Evolutionary conservation across 1,140 invertebrate species (phyloP), one percentile per base, ranked within the genome.

Genomic region (Cyclargus thomasi): DNA sequence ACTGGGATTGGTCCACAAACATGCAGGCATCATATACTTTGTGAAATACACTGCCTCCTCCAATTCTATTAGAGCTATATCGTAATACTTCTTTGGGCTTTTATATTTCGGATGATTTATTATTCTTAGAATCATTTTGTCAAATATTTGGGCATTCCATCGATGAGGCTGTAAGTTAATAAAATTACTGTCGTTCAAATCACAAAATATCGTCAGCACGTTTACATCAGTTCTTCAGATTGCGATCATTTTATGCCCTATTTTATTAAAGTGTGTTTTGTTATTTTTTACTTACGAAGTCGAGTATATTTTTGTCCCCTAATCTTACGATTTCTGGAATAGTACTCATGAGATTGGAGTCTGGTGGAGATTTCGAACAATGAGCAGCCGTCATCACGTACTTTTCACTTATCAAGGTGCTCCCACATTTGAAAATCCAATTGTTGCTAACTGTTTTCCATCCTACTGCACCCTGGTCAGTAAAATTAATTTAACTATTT

Each of bases 1-100:
- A 29, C 74, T 68, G 10, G 67, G 21, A 10, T 70, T 79, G 0
- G 91, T 91, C 76, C 93, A 93, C 18, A 94, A 80, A 2, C 91
- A 79, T 14, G 75, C 74, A 36, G 75, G 75, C 21, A 71, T 70
- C 14, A 72, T 36, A 21, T 74, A 70, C 6, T 36, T 17, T 16
- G 62, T 66, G 36, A 79, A 77, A 16, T 53, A 47, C 11, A 71
- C 63, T 62, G 68, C 53, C 0, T 47, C 63, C 17, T 68, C 69
- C 8, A 79, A 21, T 39, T 79, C 69, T 57, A 77, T 75, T 8
- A 79, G 67, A 16, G 77, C 77, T 23, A 79, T 71, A 29, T 79
- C 77, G 11, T 63, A 70, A 63, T 79, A 74, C 59, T 74, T 77
- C 2, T 67, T 75, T 0, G 73, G 75, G 4, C 74, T 21, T 2